Evolutionary conservation across 1,140 invertebrate species (phyloP).

Genomic region (Euschistus heros): DNA sequence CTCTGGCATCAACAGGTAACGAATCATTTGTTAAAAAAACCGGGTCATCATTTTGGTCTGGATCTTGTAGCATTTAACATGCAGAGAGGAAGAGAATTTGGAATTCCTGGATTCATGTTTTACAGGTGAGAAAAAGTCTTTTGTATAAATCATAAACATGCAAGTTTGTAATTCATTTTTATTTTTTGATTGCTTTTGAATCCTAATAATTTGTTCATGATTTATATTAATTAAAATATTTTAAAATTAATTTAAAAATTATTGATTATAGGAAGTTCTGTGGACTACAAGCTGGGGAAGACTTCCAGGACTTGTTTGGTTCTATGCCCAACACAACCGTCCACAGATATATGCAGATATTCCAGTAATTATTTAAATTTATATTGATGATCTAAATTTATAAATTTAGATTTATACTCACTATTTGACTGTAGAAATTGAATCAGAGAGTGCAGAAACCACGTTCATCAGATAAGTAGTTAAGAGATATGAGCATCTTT

Average conservation of each 20-base stretch:
- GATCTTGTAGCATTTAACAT: slow-evolving; percentile 80
- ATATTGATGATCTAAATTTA: background rate
- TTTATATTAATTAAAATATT: background rate
- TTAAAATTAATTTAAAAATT: background rate
- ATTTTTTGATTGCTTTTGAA: background rate
- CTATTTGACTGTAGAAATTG: too few species aligned
- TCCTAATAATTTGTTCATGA: background rate
- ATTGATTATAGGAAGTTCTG: slow-evolving; percentile 62
- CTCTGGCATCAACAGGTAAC: slow-evolving; percentile 47
- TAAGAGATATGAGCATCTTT: too few species aligned
- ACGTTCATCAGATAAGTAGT: too few species aligned
- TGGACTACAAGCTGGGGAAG: slow-evolving; percentile 63
- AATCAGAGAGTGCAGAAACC: too few species aligned
- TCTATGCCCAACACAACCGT: slow-evolving; percentile 84
- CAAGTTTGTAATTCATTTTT: background rate
- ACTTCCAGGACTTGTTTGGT: slow-evolving; percentile 73
- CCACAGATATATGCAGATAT: slow-evolving; percentile 59
- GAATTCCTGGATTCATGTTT: slow-evolving; percentile 60
- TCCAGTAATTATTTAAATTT: slow-evolving; percentile 45
- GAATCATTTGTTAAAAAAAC: slow-evolving; percentile 70
- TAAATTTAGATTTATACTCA: too few species aligned
- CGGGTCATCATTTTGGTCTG: slow-evolving; percentile 74
- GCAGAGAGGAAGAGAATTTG: slow-evolving; percentile 73
- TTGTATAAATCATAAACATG: background rate
- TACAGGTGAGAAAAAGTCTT: slow-evolving; percentile 28